A percentile compares a stretch with the other conserved stretches of the same genome.
phyloP scores from a whole-genome alignment of 2,888 invertebrate species.

The Octonoba sinensis region DNA sequence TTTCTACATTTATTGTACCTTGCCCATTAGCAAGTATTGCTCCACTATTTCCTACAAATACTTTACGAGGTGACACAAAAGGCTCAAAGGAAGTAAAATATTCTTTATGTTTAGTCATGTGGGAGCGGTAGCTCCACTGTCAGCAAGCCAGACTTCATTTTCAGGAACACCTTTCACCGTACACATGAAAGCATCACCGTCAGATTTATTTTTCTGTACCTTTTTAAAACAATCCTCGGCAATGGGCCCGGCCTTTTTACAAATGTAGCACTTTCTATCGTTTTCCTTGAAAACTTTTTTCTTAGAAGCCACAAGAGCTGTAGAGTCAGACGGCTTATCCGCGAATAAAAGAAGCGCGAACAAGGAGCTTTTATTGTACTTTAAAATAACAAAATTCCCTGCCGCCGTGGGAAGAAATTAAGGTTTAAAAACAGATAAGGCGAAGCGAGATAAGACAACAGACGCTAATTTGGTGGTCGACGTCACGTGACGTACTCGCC shows the following conservation, averaged over 20 bases:
- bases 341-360: too few relatives aligned
- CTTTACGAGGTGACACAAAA: too few relatives aligned
- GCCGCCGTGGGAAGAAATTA: too few relatives aligned
- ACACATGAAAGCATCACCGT: slow-evolving; percentile 22
- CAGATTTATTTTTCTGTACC: neutral
- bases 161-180: neutral
- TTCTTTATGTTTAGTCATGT: slow-evolving; percentile 24
- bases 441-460: too few relatives aligned
- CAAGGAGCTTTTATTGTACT: too few relatives aligned
- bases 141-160: slow-evolving; percentile 17
- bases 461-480: too few relatives aligned
- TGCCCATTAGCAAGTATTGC: slow-evolving; percentile 9
- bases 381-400: too few relatives aligned
- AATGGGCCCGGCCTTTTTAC: slow-evolving; percentile 12
- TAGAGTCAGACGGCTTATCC: neutral
- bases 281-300: neutral
- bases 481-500: too few relatives aligned
- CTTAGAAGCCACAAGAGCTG: neutral
- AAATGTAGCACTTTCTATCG: slow-evolving; percentile 12
- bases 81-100: too few relatives aligned
- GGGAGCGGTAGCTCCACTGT: slow-evolving; percentile 26
- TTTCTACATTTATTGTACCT: neutral
- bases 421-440: too few relatives aligned
- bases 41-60: slow-evolving; percentile 5
- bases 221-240: slow-evolving; percentile 16